Base-by-base conservation (phyloP, 2,797 vertebrate genomes). In the Pseudomugil tenellus region DNA sequence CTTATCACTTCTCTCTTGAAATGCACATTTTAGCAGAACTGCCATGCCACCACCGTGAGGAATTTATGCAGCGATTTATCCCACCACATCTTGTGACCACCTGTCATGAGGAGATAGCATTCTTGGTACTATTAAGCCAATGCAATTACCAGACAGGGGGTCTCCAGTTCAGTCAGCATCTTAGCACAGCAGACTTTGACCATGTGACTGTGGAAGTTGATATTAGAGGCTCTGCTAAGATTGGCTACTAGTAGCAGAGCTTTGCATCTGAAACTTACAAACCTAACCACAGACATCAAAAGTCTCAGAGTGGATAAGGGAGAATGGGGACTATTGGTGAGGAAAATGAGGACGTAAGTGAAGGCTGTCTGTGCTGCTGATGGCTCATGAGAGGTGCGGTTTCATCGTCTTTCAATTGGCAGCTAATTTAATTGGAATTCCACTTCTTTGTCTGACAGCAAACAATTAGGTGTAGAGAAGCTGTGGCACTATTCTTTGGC, bases 371-470 rank as follows among this genome's bases (percentile, higher is more conserved):
- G 21, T 34, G 77, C 64, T 46, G 60, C 67, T 69, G 71, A 77
- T 63, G 56, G 74, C 46, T 57, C 52, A 23, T 78, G 77, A 79
- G 80, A 54, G n/a, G 74, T 70, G 71, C 61, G 70, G 63, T 35
- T 70, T 64, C 48, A 56, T 67, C 55, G 13, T 79, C 80, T 72
- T 81, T 77, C 84, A 87, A 87, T 91, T 84, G 85, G 80, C 78
- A 72, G 76, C 65, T 85, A 87, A 58, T 90, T 90, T 89, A 89
- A 89, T 89, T 90, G 84, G 86, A 92, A 90, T 91, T 84, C 77
- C 85, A 87, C 87, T 84, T 80, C 69, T 79, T 77, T 77, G 70
- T 81, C 66, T 77, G 79, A 87, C 79, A 87, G 77, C 79, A 90
- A 92, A 90, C 83, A 89, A 79, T 83, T 75, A 63, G 72, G 69